Evolutionary conservation across 1,140 invertebrate species (phyloP).

Genomic region (Scaptomyza hsui): DNA sequence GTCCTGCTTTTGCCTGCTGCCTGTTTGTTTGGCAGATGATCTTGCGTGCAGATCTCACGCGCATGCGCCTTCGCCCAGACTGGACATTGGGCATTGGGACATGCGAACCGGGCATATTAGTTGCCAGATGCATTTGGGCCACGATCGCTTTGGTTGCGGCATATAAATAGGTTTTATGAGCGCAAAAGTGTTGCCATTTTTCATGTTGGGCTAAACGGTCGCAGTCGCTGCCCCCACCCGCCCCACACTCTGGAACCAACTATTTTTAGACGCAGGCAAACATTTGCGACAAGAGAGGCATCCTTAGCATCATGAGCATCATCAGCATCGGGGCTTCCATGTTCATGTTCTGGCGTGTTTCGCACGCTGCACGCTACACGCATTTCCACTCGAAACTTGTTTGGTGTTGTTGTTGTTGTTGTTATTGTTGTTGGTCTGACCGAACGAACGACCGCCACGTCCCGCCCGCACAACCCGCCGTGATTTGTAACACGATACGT

Average conservation of each 20-base stretch:
- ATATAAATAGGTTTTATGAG: slow-evolving; percentile 80
- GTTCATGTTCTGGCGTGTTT: slow-evolving; percentile 78
- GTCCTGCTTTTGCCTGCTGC: slow-evolving; percentile 32
- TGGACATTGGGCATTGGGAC: slow-evolving; percentile 22
- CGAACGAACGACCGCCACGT: not conserved
- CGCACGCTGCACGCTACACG: slow-evolving; percentile 81
- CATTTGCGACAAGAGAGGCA: slow-evolving; percentile 57
- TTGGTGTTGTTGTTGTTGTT: slow-evolving; percentile 10
- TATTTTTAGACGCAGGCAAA: slow-evolving; percentile 63
- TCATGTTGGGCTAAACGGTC: slow-evolving; percentile 60
- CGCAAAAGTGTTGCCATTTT: slow-evolving; percentile 82
- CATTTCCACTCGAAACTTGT: slow-evolving; percentile 82
- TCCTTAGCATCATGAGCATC: slow-evolving; percentile 17
- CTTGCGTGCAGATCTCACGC: slow-evolving; percentile 81
- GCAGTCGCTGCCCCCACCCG: slow-evolving; percentile 1
- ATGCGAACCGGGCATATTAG: slow-evolving; percentile 65
- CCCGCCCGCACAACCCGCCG: slow-evolving; percentile 53
- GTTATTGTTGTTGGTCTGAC: slow-evolving; percentile 8
- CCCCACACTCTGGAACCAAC: slow-evolving; percentile 21
- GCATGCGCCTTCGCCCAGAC: slow-evolving; percentile 65
- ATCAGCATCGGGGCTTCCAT: slow-evolving; percentile 61
- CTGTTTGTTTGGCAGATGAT: slow-evolving; percentile 44
- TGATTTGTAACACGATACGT: slow-evolving; percentile 83
- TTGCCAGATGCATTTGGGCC: slow-evolving; percentile 31
- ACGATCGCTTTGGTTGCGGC: slow-evolving; percentile 14